phyloP scores from a whole-genome alignment of 2,888 invertebrate species.

The Globia sparganii region DNA sequence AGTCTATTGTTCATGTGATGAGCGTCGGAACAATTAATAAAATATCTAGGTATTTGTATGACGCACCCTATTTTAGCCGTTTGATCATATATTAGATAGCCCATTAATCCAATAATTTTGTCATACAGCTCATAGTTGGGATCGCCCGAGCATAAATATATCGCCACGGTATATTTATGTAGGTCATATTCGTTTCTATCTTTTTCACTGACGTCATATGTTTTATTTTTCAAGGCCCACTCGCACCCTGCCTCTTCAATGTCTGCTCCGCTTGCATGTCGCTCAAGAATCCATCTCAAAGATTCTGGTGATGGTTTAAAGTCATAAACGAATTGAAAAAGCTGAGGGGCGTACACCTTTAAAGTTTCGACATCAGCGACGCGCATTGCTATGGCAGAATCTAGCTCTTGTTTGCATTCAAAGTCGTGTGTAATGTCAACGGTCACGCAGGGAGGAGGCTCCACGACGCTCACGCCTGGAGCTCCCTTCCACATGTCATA shows the following conservation, averaged over 20 bases:
- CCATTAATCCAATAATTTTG: rapidly evolving
- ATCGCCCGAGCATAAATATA: slow-evolving; percentile 3
- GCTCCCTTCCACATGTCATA: slow-evolving; percentile 57
- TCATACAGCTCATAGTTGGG: neutral
- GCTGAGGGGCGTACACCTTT: slow-evolving; percentile 25
- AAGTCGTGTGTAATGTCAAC: neutral
- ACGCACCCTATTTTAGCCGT: neutral
- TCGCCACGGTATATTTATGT: slow-evolving; percentile 51
- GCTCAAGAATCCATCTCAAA: slow-evolving; percentile 41
- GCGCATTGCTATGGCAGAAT: slow-evolving; percentile 50
- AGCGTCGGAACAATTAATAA: slow-evolving; percentile 22
- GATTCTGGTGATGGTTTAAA: slow-evolving; percentile 32
- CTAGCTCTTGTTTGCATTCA: slow-evolving; percentile 18
- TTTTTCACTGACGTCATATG: neutral
- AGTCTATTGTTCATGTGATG: slow-evolving; percentile 15
- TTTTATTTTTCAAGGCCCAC: neutral
- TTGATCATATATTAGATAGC: rapidly evolving
- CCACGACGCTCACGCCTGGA: slow-evolving; percentile 26
- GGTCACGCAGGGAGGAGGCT: slow-evolving; percentile 44
- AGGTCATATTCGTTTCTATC: neutral
- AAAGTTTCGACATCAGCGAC: slow-evolving; percentile 34
- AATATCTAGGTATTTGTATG: neutral
- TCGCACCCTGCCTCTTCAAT: neutral
- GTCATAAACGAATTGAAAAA: slow-evolving; percentile 29
- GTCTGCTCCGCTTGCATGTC: slow-evolving; percentile 20